These are phyloP conservation scores for Aleadryas rufinucha DNA, from an alignment of 2,113 vertebrate genomes.

Conservation along the genomic window DNA sequence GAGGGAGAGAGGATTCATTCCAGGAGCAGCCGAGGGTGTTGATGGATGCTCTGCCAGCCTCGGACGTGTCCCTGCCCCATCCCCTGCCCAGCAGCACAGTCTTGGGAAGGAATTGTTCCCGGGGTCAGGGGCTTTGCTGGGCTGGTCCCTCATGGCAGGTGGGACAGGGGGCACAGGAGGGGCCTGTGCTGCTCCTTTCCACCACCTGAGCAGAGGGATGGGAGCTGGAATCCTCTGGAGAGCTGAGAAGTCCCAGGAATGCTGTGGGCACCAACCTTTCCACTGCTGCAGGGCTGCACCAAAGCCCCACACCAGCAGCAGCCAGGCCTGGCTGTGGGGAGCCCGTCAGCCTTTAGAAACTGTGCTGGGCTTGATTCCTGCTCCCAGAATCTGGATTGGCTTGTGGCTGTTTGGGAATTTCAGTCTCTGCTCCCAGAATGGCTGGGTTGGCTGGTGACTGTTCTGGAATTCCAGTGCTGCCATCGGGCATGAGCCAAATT, in stretches of 20 bases:
- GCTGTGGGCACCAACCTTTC: background rate
- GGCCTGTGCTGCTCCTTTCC: background rate
- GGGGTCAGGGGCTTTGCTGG: background rate
- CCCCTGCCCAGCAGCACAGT: no score
- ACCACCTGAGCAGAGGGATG: background rate
- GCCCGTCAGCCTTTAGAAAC: background rate
- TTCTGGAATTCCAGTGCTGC: background rate
- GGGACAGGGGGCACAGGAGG: background rate
- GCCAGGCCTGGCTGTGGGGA: background rate
- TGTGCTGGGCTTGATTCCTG: background rate
- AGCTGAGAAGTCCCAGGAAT: background rate
- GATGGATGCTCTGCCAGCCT: background rate
- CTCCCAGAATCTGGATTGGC: background rate
- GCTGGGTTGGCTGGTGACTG: background rate
- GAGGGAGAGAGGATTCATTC: background rate
- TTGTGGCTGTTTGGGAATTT: background rate
- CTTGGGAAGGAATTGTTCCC: no score
- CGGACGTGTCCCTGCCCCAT: fast-evolving
- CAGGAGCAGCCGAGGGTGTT: background rate
- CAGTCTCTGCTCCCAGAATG: background rate
- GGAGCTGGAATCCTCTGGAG: background rate
- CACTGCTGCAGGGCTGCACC: background rate
- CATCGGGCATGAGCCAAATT: background rate
- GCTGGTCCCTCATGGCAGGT: fast-evolving
- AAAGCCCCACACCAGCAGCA: background rate